Evolutionary conservation across 2,888 invertebrate genomes (phyloP), one percentile per base, ranked within the genome.

Genomic region (Diaprepes abbreviatus): DNA sequence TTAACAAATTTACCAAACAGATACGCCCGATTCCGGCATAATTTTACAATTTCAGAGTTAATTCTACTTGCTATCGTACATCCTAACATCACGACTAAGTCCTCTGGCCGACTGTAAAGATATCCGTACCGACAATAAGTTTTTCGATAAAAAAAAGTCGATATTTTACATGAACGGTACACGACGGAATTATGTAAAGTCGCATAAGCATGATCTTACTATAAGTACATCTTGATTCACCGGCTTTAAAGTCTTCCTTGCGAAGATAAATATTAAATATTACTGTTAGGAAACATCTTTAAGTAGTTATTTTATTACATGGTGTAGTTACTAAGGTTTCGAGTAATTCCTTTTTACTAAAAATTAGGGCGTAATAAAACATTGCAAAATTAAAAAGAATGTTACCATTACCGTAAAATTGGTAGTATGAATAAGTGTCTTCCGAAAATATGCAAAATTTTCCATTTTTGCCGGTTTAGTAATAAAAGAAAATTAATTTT

Each of bases 131-230:
- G 48, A 48, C 48, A 48, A 48, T 48, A 48, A 48, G 54, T 33
- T 33, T 52, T 54, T 54, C 35, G 54, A 62, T 50, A 14, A 38
- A 33, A 38, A n/a, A 62, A 57, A 65, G 38, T 36, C 16, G 24
- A 48, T 66, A 59, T 21, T 66, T 59, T 66, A 59, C 66, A 50
- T 66, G 59, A 59, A 59, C 48, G 50, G 58, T 58, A 66, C 57
- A 65, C 58, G 66, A 59, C 19, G 33, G 38, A 19, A 66, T 66
- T 66, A 66, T 66, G 58, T 58, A 66, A 64, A 55, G 50, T 35
- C 55, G 5, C 33, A 43, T 28, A 10, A 31, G 58, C 43, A 59
- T 40, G 17, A 21, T 19, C 36, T 55, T 36, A 17, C 40, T 40
- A 9, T 10, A 43, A 43, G 21, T 43, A 43, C 43, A 43, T 43